Evolutionary conservation across 2,888 invertebrate species (phyloP), one percentile per base, ranked within the genome.

Genomic region (Acrobasis consociella): DNA sequence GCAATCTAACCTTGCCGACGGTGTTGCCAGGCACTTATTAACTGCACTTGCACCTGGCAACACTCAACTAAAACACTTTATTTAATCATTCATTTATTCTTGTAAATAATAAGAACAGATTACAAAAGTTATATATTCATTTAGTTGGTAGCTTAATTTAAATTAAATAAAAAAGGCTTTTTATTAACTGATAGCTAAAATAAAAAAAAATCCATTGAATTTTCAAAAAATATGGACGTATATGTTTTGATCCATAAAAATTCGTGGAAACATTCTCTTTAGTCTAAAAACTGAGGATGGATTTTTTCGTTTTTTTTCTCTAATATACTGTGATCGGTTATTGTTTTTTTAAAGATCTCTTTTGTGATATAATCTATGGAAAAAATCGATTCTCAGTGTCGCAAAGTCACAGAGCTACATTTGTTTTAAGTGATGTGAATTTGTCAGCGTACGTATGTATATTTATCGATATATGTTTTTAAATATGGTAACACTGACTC

Each of bases 391-490:
- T 80, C 85, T 81, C 82, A 69, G 69, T 69, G 62, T 56, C 3
- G 63, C 85, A 82, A 83, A 86, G 80, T 85, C 89, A 87, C 89
- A 89, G 87, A 82, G 75, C 73, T 79, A 85, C 74, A 90, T 91
- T 87, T 90, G 89, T 91, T 91, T 86, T 80, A 77, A 75, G 78
- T 82, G 78, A 85, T 91, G 90, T 90, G 89, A 85, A 69, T 86
- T 88, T 85, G 68, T 64, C 51, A 60, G 51, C 60, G 39, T 60
- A 42, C 62, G 73, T 75, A 71, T 56, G 73, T 75, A 71, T 56
- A 39, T 55, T 11, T 55, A 56, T 52, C 31, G 11, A 52, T 56
- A 17, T 42, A 39, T 56, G 5, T 13, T 70, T 72, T 65, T 67
- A 70, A 64, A 51, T 17, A 60, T 60, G 52, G 60, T 49, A 60